Percentiles rank a stretch among this genome's conserved stretches.
These are phyloP conservation scores for Elanus axillaris DNA, from an alignment of 2,113 vertebrate species.

Conservation along the genomic window DNA sequence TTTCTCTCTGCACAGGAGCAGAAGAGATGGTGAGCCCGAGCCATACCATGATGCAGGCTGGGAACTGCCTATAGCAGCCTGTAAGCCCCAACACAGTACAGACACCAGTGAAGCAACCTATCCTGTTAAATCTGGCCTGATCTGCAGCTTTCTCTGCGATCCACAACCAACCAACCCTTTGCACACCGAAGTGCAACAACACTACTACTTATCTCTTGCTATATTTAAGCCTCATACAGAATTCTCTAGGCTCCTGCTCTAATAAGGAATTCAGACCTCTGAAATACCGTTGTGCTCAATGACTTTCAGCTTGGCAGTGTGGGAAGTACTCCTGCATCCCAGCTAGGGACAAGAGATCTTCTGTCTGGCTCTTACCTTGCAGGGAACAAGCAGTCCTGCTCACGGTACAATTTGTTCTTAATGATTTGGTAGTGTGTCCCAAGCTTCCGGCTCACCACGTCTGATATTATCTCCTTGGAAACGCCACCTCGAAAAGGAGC, in stretches of 20 bases:
- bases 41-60: neutral
- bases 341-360: neutral
- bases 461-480: constrained; percentile 79
- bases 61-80: neutral
- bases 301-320: neutral
- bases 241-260: neutral
- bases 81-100: neutral
- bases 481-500: constrained; percentile 82
- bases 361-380: constrained; percentile 80
- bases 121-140: neutral
- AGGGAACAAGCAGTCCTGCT: constrained; percentile 93
- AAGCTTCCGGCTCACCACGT: constrained; percentile 79
- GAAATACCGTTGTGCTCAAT: neutral
- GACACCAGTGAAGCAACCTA: neutral
- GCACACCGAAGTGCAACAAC: neutral
- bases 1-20: neutral
- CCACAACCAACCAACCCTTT: neutral
- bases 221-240: neutral
- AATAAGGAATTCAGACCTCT: neutral
- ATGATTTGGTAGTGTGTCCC: constrained; percentile 96
- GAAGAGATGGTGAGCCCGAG: neutral
- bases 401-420: constrained; percentile 85
- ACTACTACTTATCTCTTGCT: neutral
- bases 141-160: neutral
- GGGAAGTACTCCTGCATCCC: neutral